Conservation (phyloP, 2,888 invertebrate species). For the Microctonus hyperodae region DNA sequence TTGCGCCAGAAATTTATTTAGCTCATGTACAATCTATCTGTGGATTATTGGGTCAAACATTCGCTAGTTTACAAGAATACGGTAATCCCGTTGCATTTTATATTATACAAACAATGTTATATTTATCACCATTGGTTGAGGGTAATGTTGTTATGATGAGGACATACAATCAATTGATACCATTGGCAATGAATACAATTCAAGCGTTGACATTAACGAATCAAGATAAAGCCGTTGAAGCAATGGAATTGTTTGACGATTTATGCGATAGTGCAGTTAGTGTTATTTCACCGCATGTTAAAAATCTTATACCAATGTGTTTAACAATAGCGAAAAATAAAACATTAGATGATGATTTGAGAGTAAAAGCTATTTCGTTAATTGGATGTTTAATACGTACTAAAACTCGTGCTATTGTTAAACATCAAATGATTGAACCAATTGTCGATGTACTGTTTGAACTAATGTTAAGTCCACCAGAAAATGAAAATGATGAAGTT, state of each 20-base stretch:
- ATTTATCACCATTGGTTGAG: constrained; percentile 71
- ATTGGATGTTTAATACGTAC: constrained; percentile 72
- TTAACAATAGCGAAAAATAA: constrained; percentile 69
- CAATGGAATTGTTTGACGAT: constrained; percentile 72
- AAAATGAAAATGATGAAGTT: constrained; percentile 71
- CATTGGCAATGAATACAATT: constrained; percentile 70
- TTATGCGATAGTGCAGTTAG: constrained; percentile 71
- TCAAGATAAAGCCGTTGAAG: constrained; percentile 69
- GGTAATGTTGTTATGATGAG: constrained; percentile 70
- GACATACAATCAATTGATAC: constrained; percentile 70
- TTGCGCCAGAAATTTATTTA: constrained; percentile 74
- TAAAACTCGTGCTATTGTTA: constrained; percentile 77
- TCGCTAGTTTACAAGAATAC: constrained; percentile 62
- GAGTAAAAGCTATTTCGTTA: constrained; percentile 74
- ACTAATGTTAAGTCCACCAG: constrained; percentile 72
- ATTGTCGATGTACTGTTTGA: constrained; percentile 70
- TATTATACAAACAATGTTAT: constrained; percentile 71
- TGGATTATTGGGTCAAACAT: constrained; percentile 65
- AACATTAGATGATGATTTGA: constrained; percentile 68
- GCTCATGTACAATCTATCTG: constrained; percentile 70
- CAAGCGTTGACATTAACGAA: constrained; percentile 67
- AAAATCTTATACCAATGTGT: constrained; percentile 72
- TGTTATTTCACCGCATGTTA: constrained; percentile 71
- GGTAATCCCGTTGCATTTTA: constrained; percentile 67
- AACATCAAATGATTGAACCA: constrained; percentile 75